Base-by-base conservation (phyloP, 2,888 invertebrate genomes). In the Cybosia mesomella region DNA sequence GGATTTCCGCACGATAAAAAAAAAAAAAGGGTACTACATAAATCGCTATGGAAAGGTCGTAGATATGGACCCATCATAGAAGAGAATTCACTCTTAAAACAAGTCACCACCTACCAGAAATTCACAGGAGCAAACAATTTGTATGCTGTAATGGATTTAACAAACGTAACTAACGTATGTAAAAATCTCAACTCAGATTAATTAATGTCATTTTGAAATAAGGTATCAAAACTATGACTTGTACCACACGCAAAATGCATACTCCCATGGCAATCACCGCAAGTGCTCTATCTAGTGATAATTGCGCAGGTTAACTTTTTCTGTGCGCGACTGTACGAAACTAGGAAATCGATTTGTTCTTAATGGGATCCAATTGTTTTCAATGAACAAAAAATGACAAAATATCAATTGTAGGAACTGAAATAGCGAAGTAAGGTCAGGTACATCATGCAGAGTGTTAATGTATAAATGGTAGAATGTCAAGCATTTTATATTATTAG, bases 211-310 rank as follows among this genome's bases (percentile, higher is more conserved):
- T 13, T 39, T 60, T 43, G 18, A 24, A 43, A 60, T 39, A 39
- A 39, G 0, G 13, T 39, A 39, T 39, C 39, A 13, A 39, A 18
- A 9, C 22, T 22, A 54, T 58, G 9, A 32, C 83, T 86, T 88
- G 77, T 59, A 72, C 77, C 74, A 64, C 36, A 74, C 69, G 74
- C 75, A 77, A 89, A 88, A 88, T 85, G 80, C 70, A 75, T 75
- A 89, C 89, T 93, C 94, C 91, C 94, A 94, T 94, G 94, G 88
- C 85, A 86, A 89, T 93, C 90, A 92, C 89, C 72, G 73, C 85
- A 85, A 92, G 89, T 91, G 91, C 90, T 92, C 90, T 91, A 90
- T 91, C 90, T 85, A 85, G 83, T 88, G 88, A 85, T 94, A 93
- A 94, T 94, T 93, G 91, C 85, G 83, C 87, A 87, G 86, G 87